These are phyloP conservation scores for Cyprinodon brontotheroides DNA, from an alignment of 2,113 vertebrate species.

Conservation along the genomic window DNA sequence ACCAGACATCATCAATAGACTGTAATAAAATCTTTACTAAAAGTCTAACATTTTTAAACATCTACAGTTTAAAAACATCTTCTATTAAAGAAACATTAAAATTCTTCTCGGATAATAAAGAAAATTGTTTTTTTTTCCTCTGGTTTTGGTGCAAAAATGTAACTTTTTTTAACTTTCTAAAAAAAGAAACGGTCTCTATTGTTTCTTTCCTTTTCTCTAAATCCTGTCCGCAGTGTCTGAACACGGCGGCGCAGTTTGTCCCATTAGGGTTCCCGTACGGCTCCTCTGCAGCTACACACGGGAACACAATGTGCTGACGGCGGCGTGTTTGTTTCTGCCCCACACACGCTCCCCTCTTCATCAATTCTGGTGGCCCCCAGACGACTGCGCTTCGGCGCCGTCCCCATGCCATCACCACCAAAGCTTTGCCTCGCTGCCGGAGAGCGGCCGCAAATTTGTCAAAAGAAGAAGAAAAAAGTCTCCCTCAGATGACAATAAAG, in stretches of 20 bases:
- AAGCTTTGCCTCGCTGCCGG: constrained; percentile 81
- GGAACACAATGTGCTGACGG: constrained; percentile 79
- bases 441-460: constrained; percentile 88
- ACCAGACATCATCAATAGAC: too few relatives aligned
- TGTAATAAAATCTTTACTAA: too few relatives aligned
- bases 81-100: too few relatives aligned
- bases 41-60: too few relatives aligned
- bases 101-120: too few relatives aligned
- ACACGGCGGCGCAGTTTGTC: not conserved
- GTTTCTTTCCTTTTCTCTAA: too few relatives aligned
- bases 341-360: constrained; percentile 82
- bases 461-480: constrained; percentile 70
- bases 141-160: not conserved
- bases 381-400: constrained; percentile 76
- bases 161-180: not conserved
- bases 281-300: constrained; percentile 30
- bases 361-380: constrained; percentile 88
- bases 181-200: too few relatives aligned
- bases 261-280: constrained; percentile 23
- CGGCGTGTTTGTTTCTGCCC: constrained; percentile 86
- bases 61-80: too few relatives aligned
- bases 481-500: constrained; percentile 87
- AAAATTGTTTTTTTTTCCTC: too few relatives aligned
- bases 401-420: constrained; percentile 90
- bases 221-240: not conserved